phyloP scores from a whole-genome alignment of 2,113 vertebrate species.

The Cercopithecus mona region DNA sequence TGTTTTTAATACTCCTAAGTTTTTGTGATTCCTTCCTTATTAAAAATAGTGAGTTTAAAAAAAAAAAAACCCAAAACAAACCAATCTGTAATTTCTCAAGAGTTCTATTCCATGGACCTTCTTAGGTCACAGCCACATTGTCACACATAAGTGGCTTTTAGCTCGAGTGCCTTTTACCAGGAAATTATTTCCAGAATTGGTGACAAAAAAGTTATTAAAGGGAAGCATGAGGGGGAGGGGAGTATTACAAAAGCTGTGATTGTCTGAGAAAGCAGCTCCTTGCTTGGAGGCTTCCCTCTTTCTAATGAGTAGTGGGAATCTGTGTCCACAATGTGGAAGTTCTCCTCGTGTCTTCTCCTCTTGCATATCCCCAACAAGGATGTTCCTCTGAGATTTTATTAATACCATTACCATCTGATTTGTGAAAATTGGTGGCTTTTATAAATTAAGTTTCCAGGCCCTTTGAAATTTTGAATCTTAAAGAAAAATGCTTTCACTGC shows the following conservation, averaged over 20 bases:
- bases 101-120: not conserved
- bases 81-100: not conserved
- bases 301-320: not conserved
- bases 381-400: not conserved
- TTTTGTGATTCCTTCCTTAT: not conserved
- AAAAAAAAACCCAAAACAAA: not conserved
- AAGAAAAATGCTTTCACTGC: not conserved
- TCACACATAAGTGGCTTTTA: not conserved
- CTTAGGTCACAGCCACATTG: not conserved
- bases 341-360: not conserved
- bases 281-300: not conserved
- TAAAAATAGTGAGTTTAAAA: not conserved
- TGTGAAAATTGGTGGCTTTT: not conserved
- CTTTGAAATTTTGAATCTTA: constrained; percentile 29
- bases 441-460: not conserved
- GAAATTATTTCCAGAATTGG: not conserved
- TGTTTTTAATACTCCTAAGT: not conserved
- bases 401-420: not conserved
- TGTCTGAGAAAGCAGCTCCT: not conserved
- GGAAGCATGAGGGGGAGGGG: not conserved
- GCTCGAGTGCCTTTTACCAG: not conserved
- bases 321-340: not conserved
- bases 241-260: not conserved
- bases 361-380: not conserved
- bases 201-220: not conserved